Evolutionary conservation across 2,797 vertebrate species (phyloP), one percentile per base, ranked within the genome.

Genomic region (Heteromormyrus szaboi): DNA sequence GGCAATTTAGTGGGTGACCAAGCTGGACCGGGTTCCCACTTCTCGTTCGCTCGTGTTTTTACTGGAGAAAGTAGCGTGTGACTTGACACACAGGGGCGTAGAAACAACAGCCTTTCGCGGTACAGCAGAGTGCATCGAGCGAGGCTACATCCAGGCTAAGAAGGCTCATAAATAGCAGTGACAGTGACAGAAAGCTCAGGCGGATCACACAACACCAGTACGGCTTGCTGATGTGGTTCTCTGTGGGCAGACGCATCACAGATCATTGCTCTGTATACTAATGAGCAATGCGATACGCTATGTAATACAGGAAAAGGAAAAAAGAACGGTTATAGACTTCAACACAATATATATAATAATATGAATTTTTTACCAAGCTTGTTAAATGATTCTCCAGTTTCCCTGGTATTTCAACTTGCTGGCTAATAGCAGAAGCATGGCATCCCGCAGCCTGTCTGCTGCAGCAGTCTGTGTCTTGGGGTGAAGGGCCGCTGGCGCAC

Each of bases 111-210:
- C 90, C 90, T 84, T 90, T 90, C 51, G 92, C 90, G 72, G 4
- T 46, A 91, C 93, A 87, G 41, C 2, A 92, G 91, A 87, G 33
- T 22, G 89, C 62, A 87, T 29, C 68, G 65, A 89, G 68, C 68
- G 4, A 72, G 91, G 92, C 89, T 95, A 94, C 92, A 92, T 53
- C 91, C 91, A 90, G 92, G 91, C 93, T 95, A 95, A 95, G 95
- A 95, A 95, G 91, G 91, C 88, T 88, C 93, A 95, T 95, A 95
- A 95, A 95, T 94, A 95, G 91, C 90, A 91, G 90, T 90, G 91
- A 92, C 91, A 54, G 92, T 89, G 89, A 90, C 93, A 46, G 91
- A 92, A 90, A 93, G 93, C 90, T 91, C 25, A 68, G 59, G 3
- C 44, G 22, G 29, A 11, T 59, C 56, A 68, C 29, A 2, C 37